Evolutionary conservation across 35 echinoderm and acorn worm species (phyloP).

Genomic region (Lytechinus variegatus): DNA sequence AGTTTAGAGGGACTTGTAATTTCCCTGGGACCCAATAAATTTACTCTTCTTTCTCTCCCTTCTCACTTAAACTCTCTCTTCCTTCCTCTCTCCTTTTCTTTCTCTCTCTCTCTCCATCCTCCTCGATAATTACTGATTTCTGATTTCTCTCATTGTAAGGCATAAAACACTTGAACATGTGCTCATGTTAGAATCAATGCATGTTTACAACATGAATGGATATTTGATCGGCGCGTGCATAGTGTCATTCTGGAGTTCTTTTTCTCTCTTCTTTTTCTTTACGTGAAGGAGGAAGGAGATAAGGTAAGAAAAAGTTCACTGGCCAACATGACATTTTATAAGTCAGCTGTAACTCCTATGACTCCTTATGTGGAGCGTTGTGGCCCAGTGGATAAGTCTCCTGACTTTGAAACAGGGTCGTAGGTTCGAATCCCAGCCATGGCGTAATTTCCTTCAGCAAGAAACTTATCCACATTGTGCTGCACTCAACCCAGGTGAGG

Average conservation of each 20-base stretch:
- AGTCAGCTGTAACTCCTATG: no score
- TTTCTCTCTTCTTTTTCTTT: background rate
- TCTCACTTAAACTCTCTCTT: background rate
- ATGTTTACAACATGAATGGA: background rate
- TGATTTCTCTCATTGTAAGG: background rate
- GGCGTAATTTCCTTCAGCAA: no score
- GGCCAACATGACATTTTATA: background rate
- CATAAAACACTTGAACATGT: background rate
- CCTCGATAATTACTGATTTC: background rate
- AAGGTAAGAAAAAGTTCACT: background rate
- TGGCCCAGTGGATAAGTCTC: no score
- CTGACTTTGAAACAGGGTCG: no score
- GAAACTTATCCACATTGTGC: no score
- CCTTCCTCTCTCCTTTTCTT: no score
- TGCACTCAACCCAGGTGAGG: no score
- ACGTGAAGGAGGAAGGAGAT: no score
- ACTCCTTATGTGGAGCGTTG: no score
- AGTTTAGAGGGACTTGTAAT: background rate
- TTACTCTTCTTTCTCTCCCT: background rate
- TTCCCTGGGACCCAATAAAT: conserved; percentile 38
- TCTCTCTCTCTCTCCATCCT: background rate
- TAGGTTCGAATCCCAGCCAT: no score
- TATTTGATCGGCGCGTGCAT: background rate
- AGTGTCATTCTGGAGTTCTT: background rate
- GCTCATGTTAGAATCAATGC: background rate